Conservation (phyloP, 2,113 vertebrate species). For the Ginglymostoma cirratum region DNA sequence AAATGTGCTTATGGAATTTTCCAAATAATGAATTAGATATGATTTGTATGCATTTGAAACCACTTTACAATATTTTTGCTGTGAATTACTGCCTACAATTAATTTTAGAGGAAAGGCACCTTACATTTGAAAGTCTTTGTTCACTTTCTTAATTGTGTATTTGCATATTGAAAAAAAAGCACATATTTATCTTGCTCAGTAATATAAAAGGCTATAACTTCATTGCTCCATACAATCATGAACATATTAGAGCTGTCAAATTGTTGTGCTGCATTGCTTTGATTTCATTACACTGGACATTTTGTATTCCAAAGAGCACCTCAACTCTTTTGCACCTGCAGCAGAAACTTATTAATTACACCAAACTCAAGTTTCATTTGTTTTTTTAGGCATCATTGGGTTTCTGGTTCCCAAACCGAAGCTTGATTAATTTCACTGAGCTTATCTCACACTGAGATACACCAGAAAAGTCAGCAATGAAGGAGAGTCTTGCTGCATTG, state of each 20-base stretch:
- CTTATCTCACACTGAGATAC: not conserved
- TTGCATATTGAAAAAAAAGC: not conserved
- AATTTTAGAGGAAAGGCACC: not conserved
- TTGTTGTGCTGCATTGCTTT: not conserved
- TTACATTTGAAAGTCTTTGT: not conserved
- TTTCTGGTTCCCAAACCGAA: not conserved
- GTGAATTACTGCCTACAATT: not conserved
- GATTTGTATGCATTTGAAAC: not conserved
- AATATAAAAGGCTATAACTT: not conserved
- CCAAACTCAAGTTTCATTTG: not conserved
- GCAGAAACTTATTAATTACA: conserved; percentile 1
- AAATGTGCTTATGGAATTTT: not conserved
- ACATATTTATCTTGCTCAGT: not conserved
- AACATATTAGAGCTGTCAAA: conserved; percentile 13
- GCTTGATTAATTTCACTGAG: conserved; percentile 14
- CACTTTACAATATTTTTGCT: not conserved
- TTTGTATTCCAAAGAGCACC: not conserved
- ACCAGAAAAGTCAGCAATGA: conserved; percentile 6
- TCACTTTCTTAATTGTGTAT: not conserved
- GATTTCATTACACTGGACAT: not conserved
- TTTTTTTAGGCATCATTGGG: conserved; percentile 18
- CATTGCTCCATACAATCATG: not conserved
- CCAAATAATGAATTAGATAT: not conserved
- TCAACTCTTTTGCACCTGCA: not conserved
- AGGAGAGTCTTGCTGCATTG: no score